A percentile compares a stretch with the other conserved stretches of the same genome.
Conservation (phyloP, 2,888 invertebrate species). For the Sialis lutaria region DNA sequence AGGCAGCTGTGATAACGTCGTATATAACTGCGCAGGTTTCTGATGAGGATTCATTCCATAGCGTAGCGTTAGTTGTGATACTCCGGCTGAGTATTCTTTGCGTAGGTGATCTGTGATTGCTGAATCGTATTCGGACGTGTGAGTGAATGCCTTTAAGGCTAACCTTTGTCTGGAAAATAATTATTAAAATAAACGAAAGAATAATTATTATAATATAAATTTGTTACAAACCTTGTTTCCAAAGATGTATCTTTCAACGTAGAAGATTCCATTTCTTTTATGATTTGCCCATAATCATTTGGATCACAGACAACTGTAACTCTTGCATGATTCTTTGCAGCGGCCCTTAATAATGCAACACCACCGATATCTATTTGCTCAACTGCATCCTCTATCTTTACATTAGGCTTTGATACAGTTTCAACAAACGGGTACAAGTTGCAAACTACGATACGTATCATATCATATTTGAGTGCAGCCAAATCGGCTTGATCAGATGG, state of each 20-base stretch:
- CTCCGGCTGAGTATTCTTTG: constrained; percentile 62
- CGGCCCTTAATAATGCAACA: constrained; percentile 84
- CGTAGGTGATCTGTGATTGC: constrained; percentile 94
- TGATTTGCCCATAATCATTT: constrained; percentile 61
- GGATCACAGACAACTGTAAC: constrained; percentile 92
- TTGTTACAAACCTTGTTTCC: constrained; percentile 37
- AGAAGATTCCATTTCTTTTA: constrained; percentile 48
- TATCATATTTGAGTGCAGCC: constrained; percentile 56
- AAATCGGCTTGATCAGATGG: constrained; percentile 70
- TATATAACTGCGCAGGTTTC: constrained; percentile 85
- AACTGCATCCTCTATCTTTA: constrained; percentile 72
- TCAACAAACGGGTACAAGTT: constrained; percentile 92
- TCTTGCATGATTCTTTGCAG: constrained; percentile 90
- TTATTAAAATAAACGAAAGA: background rate
- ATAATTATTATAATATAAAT: background rate
- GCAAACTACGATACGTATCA: constrained; percentile 82
- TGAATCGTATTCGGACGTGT: constrained; percentile 86
- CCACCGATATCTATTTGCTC: constrained; percentile 97
- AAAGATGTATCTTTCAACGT: constrained; percentile 48
- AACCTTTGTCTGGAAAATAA: constrained; percentile 32
- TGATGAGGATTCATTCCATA: constrained; percentile 99
- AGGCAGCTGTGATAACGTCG: constrained; percentile 61
- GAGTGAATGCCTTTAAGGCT: constrained; percentile 87
- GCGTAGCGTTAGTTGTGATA: constrained; percentile 67
- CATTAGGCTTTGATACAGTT: constrained; percentile 65